Evolutionary conservation across 2,888 invertebrate genomes (phyloP).

Genomic region (Dermolepida albohirtum): DNA sequence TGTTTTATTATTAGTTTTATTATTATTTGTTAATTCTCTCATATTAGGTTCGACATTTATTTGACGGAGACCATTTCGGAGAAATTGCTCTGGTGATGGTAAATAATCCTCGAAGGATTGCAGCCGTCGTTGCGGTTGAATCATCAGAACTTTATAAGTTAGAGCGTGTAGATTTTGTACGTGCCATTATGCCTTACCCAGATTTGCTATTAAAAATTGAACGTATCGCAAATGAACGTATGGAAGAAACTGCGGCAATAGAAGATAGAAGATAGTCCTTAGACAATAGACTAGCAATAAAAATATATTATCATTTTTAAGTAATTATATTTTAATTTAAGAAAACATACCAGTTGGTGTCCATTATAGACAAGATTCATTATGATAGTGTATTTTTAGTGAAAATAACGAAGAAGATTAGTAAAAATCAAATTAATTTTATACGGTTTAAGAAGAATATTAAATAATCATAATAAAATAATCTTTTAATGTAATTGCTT

Average conservation of each 20-base stretch:
- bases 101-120: conserved; percentile 57
- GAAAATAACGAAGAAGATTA: no score
- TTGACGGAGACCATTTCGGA: conserved; percentile 71
- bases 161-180: conserved; percentile 62
- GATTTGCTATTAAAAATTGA: conserved; percentile 66
- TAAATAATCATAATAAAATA: background rate
- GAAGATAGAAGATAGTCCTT: conserved; percentile 58
- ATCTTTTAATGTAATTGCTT: no score
- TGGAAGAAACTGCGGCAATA: conserved; percentile 66
- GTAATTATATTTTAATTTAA: no score
- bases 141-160: conserved; percentile 63
- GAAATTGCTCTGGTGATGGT: conserved; percentile 64
- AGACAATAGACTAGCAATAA: no score
- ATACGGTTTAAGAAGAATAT: background rate
- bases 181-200: conserved; percentile 64
- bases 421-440: no score
- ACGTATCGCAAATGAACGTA: conserved; percentile 65
- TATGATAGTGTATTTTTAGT: no score
- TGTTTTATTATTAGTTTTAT: no score
- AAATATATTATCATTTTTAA: no score
- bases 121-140: conserved; percentile 63
- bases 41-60: conserved; percentile 66
- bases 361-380: no score
- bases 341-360: no score
- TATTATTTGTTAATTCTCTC: background rate